Evolutionary conservation across 1,140 invertebrate species (phyloP).

Genomic region (Drosophila auraria): DNA sequence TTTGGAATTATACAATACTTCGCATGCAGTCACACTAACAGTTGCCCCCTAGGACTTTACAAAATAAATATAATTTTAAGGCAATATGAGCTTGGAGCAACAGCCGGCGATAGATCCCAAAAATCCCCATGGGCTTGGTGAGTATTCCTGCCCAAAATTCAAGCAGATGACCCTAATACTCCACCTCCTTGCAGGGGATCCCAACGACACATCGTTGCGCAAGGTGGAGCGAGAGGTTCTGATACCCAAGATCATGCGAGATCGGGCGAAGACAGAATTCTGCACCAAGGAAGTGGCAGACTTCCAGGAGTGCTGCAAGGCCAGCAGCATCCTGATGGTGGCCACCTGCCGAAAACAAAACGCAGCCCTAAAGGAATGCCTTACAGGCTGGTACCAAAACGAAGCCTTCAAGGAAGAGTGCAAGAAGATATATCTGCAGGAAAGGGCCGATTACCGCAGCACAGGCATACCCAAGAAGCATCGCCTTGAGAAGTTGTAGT

Average conservation of each 20-base stretch:
- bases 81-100: constrained; percentile 53
- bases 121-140: constrained; percentile 80
- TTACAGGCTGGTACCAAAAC: constrained; percentile 91
- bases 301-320: constrained; percentile 92
- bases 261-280: constrained; percentile 91
- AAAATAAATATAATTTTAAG: constrained; percentile 43
- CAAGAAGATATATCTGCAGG: constrained; percentile 91
- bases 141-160: neutral
- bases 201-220: constrained; percentile 91
- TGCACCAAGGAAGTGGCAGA: constrained; percentile 90
- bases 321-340: constrained; percentile 89
- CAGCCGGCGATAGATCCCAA: constrained; percentile 52
- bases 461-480: constrained; percentile 90
- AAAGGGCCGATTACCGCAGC: constrained; percentile 92
- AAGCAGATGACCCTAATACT: neutral
- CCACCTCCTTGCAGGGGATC: constrained; percentile 89
- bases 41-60: constrained; percentile 22
- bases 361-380: constrained; percentile 88
- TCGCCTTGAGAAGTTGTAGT: constrained; percentile 78
- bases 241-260: constrained; percentile 94
- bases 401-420: constrained; percentile 90
- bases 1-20: neutral
- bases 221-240: constrained; percentile 94
- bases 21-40: constrained; percentile 36
- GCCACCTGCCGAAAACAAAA: constrained; percentile 91